Conservation (phyloP, 92 coral and sea anemone genomes). For the Epizoanthus ramosus region DNA sequence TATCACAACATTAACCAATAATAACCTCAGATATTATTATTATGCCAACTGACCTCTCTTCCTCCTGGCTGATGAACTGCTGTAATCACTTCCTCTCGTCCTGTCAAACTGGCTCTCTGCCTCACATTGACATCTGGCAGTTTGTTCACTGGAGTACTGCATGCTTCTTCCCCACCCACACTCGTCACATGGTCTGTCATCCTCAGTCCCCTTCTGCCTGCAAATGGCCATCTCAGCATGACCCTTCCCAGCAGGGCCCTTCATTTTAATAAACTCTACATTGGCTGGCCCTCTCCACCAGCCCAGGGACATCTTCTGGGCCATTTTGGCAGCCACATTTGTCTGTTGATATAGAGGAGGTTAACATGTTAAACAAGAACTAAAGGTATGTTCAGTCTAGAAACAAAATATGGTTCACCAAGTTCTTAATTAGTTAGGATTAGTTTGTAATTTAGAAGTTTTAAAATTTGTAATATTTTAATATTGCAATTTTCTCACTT, state of each 20-base stretch:
- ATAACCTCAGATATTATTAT: too few relatives aligned
- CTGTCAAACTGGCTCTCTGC: slow-evolving; percentile 2
- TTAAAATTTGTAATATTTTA: too few relatives aligned
- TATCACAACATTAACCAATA: too few relatives aligned
- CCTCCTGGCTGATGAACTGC: slow-evolving; percentile 30
- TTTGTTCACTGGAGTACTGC: not conserved
- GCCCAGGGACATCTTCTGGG: slow-evolving; percentile 87
- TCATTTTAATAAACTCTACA: slow-evolving; percentile 88
- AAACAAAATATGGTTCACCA: not conserved
- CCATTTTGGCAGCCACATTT: slow-evolving; percentile 88
- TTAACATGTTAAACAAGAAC: too few relatives aligned
- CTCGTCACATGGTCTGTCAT: not conserved
- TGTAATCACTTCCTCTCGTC: not conserved
- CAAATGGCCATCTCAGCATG: slow-evolving; percentile 93
- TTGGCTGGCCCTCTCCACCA: slow-evolving; percentile 90
- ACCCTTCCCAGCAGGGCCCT: slow-evolving; percentile 88
- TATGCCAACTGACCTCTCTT: slow-evolving; percentile 8
- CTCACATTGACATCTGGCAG: slow-evolving; percentile 24
- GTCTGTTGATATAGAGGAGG: slow-evolving; percentile 39
- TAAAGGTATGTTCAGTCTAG: too few relatives aligned
- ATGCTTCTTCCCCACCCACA: slow-evolving; percentile 11
- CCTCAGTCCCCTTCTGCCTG: slow-evolving; percentile 58
- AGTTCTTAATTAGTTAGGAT: too few relatives aligned
- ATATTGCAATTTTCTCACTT: too few relatives aligned
- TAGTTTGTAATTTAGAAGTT: too few relatives aligned